Percentiles rank a stretch among this genome's conserved stretches.
phyloP scores from a whole-genome alignment of 2,888 invertebrate genomes.

The Coronaproctus castanopsis region DNA sequence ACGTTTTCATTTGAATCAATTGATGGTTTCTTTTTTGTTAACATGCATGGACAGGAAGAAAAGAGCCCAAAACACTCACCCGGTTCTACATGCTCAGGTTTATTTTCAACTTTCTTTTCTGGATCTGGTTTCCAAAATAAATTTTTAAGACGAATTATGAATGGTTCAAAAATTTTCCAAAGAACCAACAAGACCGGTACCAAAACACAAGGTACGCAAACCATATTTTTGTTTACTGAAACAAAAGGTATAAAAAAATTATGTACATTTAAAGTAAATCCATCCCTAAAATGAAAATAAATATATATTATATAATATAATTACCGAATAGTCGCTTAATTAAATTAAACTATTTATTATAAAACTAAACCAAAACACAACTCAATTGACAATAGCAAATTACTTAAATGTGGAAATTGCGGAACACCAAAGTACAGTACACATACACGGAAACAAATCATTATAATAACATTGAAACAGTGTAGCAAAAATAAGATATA shows the following conservation, averaged over 20 bases:
- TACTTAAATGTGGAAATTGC: too few relatives aligned
- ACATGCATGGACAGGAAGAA: slow-evolving; percentile 8
- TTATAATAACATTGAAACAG: too few relatives aligned
- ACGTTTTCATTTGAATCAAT: neutral
- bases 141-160: slow-evolving; percentile 61
- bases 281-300: neutral
- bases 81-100: slow-evolving; percentile 3
- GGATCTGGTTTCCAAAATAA: slow-evolving; percentile 26
- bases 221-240: slow-evolving; percentile 12
- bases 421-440: too few relatives aligned
- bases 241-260: neutral
- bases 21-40: neutral
- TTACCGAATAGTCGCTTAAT: too few relatives aligned
- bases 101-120: slow-evolving; percentile 1
- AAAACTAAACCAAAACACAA: too few relatives aligned
- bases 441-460: too few relatives aligned
- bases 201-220: slow-evolving; percentile 64
- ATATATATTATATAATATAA: too few relatives aligned
- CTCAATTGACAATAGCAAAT: too few relatives aligned
- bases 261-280: neutral
- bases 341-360: too few relatives aligned
- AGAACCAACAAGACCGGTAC: slow-evolving; percentile 61
- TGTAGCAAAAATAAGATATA: too few relatives aligned
- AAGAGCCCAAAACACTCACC: slow-evolving; percentile 10
- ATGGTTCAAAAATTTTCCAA: slow-evolving; percentile 69